Percentiles rank a stretch among this genome's conserved stretches.
Evolutionary conservation across 2,113 vertebrate species (phyloP).

Genomic region (Antigone vipio): DNA sequence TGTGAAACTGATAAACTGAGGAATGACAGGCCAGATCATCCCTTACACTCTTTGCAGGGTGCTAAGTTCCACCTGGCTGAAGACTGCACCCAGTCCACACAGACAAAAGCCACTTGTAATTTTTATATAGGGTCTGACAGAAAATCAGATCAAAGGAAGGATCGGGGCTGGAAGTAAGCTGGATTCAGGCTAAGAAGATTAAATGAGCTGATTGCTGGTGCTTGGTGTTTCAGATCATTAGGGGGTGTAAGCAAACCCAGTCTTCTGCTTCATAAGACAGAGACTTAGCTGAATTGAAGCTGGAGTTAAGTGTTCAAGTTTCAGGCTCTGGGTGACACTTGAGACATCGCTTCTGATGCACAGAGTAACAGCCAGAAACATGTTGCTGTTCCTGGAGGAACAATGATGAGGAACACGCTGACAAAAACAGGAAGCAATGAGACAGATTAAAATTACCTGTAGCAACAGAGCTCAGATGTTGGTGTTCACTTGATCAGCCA

Average conservation of each 20-base stretch:
- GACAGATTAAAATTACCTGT: background rate
- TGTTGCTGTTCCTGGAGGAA: background rate
- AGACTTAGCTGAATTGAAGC: background rate
- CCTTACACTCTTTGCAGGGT: background rate
- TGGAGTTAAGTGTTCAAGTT: background rate
- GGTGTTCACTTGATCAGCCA: background rate
- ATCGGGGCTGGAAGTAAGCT: background rate
- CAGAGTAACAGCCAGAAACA: background rate
- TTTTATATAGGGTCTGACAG: background rate
- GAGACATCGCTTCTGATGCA: background rate
- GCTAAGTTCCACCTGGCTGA: background rate
- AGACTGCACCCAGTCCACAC: background rate
- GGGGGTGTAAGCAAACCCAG: background rate
- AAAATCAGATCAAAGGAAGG: background rate
- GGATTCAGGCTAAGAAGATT: background rate
- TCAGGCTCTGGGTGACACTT: background rate
- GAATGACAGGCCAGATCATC: background rate
- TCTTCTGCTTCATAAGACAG: background rate
- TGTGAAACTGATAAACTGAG: background rate
- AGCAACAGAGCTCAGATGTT: background rate
- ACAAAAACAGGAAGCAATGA: background rate
- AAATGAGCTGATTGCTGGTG: background rate
- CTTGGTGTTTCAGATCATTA: background rate
- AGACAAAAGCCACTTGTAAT: background rate
- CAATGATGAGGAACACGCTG: background rate